Conservation (phyloP, 2,797 vertebrate genomes). For the Distichodus sexfasciatus region DNA sequence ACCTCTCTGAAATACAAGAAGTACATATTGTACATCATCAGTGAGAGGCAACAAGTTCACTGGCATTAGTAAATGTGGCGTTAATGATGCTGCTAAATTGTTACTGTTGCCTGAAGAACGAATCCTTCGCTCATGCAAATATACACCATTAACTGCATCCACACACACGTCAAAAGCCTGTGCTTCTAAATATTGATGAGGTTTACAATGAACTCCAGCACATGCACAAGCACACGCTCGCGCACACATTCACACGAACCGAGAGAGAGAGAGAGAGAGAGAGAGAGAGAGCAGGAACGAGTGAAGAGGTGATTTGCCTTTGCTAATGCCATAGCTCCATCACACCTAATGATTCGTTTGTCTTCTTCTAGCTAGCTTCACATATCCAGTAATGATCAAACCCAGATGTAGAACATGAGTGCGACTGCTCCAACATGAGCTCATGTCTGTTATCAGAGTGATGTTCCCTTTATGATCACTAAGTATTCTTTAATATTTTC, state of each 20-base stretch:
- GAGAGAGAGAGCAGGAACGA: background rate
- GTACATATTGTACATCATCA: background rate
- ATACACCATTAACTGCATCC: slow-evolving; percentile 10
- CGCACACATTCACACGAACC: background rate
- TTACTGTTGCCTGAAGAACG: background rate
- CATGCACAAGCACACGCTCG: slow-evolving; percentile 3
- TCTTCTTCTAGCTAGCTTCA: slow-evolving; percentile 9
- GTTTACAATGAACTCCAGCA: slow-evolving; percentile 17
- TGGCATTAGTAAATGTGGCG: background rate
- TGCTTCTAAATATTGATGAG: slow-evolving; percentile 30
- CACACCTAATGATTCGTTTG: slow-evolving; percentile 21
- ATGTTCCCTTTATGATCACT: background rate
- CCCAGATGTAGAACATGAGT: background rate
- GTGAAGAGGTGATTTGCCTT: slow-evolving; percentile 19
- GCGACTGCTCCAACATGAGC: background rate
- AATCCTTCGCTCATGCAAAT: background rate
- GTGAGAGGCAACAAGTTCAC: too few species aligned
- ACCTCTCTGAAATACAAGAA: background rate
- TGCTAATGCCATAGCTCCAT: slow-evolving; percentile 18
- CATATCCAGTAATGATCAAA: slow-evolving; percentile 17
- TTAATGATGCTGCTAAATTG: background rate
- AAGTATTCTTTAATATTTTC: background rate
- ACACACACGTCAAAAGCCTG: slow-evolving; percentile 11
- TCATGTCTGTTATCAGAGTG: background rate
- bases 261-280: too few species aligned